phyloP scores from a whole-genome alignment of 2,113 vertebrate genomes.

The Dromiciops gliroides region DNA sequence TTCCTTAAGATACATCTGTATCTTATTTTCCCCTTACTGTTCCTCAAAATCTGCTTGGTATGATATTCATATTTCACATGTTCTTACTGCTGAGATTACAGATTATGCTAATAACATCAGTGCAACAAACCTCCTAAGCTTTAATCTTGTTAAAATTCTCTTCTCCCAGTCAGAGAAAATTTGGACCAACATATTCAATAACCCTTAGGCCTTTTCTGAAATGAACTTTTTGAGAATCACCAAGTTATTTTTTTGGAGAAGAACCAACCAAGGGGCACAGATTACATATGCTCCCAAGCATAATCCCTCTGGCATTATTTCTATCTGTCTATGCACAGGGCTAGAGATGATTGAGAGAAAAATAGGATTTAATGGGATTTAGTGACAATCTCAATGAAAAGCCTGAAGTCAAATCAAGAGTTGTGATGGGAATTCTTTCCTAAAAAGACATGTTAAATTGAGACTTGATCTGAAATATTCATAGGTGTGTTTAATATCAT shows the following conservation, averaged over 20 bases:
- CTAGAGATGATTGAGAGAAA: slow-evolving; percentile 68
- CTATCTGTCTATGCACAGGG: slow-evolving; percentile 61
- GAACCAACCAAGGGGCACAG: slow-evolving; percentile 38
- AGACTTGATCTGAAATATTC: slow-evolving; percentile 52
- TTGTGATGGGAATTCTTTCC: slow-evolving; percentile 75
- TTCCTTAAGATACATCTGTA: background rate
- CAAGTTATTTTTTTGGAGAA: slow-evolving; percentile 58
- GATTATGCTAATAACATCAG: background rate
- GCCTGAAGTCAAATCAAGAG: slow-evolving; percentile 68
- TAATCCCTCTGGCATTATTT: slow-evolving; percentile 61
- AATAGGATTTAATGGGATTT: slow-evolving; percentile 77
- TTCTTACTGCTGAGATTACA: background rate
- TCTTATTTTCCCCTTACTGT: slow-evolving; percentile 19
- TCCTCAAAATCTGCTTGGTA: slow-evolving; percentile 20
- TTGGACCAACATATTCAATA: slow-evolving; percentile 56
- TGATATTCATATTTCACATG: slow-evolving; percentile 34
- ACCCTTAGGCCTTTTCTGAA: slow-evolving; percentile 55
- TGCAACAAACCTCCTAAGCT: slow-evolving; percentile 20
- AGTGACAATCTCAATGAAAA: slow-evolving; percentile 77
- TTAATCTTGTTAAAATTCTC: slow-evolving; percentile 63
- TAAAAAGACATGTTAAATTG: slow-evolving; percentile 73
- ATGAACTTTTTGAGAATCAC: slow-evolving; percentile 47
- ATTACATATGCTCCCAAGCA: slow-evolving; percentile 39
- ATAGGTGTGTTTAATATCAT: background rate
- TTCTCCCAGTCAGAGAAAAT: slow-evolving; percentile 47